These are phyloP conservation scores for Ivindomyrus marchei DNA, from an alignment of 2,113 vertebrate genomes.

Conservation along the genomic window DNA sequence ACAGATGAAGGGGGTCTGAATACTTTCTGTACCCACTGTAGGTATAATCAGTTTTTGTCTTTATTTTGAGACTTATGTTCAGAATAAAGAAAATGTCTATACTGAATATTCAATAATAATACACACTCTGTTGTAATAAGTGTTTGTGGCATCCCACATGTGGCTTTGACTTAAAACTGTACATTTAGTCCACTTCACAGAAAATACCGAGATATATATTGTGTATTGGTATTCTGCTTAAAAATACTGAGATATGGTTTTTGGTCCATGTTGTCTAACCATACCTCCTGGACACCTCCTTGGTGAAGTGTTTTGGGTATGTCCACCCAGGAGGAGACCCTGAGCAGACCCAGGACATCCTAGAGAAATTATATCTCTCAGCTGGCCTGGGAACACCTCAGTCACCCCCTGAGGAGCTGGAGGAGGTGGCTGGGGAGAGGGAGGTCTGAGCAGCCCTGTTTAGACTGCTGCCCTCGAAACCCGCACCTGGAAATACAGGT, in stretches of 20 bases:
- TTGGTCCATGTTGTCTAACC: neutral
- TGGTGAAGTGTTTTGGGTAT: neutral
- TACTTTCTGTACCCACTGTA: too few species aligned
- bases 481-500: neutral
- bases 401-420: neutral
- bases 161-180: neutral
- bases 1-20: too few species aligned
- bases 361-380: neutral
- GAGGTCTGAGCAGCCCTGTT: neutral
- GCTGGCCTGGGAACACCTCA: neutral
- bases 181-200: neutral
- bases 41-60: too few species aligned
- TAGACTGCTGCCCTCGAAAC: neutral
- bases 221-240: neutral
- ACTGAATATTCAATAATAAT: neutral
- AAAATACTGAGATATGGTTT: neutral
- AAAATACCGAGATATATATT: neutral
- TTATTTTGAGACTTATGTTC: too few species aligned
- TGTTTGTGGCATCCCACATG: neutral
- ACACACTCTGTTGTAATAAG: neutral
- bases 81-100: neutral
- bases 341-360: neutral
- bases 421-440: neutral
- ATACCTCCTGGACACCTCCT: neutral
- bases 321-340: neutral